Conservation (phyloP, 1,140 invertebrate species). For the Scaptomyza pallida region DNA sequence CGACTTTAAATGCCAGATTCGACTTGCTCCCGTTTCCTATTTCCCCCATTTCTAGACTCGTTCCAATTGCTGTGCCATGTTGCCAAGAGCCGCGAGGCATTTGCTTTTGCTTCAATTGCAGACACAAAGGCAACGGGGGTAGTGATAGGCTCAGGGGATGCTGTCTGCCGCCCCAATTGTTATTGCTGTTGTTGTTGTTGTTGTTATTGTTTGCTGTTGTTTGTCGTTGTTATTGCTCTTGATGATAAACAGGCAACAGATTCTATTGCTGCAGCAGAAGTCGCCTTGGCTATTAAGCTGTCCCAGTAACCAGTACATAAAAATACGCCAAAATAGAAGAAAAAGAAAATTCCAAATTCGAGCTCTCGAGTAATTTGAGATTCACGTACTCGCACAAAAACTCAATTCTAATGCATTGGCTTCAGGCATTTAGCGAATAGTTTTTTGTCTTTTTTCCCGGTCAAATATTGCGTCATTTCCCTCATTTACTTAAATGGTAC, state of each 20-base stretch:
- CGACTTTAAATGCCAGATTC: slow-evolving; percentile 37
- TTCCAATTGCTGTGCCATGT: slow-evolving; percentile 32
- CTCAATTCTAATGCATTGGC: slow-evolving; percentile 7
- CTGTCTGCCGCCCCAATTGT: slow-evolving; percentile 10
- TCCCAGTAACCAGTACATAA: not conserved
- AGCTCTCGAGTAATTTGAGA: slow-evolving; percentile 34
- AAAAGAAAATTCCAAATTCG: not conserved
- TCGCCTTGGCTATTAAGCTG: slow-evolving; percentile 44
- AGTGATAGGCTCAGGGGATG: not conserved
- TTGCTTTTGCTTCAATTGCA: slow-evolving; percentile 48
- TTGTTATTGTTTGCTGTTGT: too few relatives aligned
- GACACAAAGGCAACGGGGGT: slow-evolving; percentile 9
- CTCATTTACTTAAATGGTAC: slow-evolving; percentile 37
- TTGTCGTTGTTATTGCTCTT: slow-evolving; percentile 7
- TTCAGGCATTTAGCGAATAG: slow-evolving; percentile 41
- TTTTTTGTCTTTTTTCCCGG: slow-evolving; percentile 3
- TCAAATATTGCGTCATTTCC: slow-evolving; percentile 9
- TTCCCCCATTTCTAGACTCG: slow-evolving; percentile 20
- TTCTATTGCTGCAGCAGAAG: slow-evolving; percentile 17
- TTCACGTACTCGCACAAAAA: slow-evolving; percentile 12
- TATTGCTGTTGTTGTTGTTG: not conserved
- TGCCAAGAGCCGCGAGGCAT: slow-evolving; percentile 41
- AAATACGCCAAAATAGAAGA: not conserved
- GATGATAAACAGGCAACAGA: slow-evolving; percentile 49
- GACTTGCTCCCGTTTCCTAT: slow-evolving; percentile 5